Base-by-base conservation (phyloP, 2,797 vertebrate genomes). In the Sorex maritimensis region DNA sequence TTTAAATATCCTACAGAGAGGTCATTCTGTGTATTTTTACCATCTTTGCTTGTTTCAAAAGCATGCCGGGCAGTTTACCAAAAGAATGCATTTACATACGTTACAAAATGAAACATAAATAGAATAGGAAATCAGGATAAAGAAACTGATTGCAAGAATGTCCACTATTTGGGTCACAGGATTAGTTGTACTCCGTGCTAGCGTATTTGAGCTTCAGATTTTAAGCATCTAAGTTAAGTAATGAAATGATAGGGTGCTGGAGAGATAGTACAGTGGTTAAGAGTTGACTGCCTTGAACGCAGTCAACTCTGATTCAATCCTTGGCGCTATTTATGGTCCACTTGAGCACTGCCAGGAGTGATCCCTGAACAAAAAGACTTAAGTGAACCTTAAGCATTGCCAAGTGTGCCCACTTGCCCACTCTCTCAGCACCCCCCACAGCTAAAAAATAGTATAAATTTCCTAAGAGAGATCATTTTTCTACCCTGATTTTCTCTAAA, bases 11-110 rank as follows among this genome's bases (percentile, higher is more conserved):
- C 58, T 61, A 6, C 6, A 61, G 58, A 61, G 58, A 61, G 58
- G 58, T 61, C 58, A 61, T 67, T 67, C 12, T 26, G 24, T 13
- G 7, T 67, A 61, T 67, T 28, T 67, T 67, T 67, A 67, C 7
- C 6, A 90, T 67, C 17, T 3, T 71, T 19, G 21, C 38, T 85
- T 88, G 41, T 88, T 93, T 38, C 80, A 81, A 92, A 95, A 96
- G 55, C 77, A 92, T 81, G 93, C 92, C n/a, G 86, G 41, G 69
- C 44, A 90, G 52, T 75, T 91, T 95, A 28, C 17, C 9, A 85
- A 86, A 91, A 84, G 8, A 87, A 68, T 46, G 30, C 6, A 88
- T 91, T 17, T 10, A 41, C 8, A 92, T 89, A 84, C 73, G 17
- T 28, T 61, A 86, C 81, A 88, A 73, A 91, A 61, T 91, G 78